Base-by-base conservation (phyloP, 2,113 vertebrate genomes). In the Jacana jacana region DNA sequence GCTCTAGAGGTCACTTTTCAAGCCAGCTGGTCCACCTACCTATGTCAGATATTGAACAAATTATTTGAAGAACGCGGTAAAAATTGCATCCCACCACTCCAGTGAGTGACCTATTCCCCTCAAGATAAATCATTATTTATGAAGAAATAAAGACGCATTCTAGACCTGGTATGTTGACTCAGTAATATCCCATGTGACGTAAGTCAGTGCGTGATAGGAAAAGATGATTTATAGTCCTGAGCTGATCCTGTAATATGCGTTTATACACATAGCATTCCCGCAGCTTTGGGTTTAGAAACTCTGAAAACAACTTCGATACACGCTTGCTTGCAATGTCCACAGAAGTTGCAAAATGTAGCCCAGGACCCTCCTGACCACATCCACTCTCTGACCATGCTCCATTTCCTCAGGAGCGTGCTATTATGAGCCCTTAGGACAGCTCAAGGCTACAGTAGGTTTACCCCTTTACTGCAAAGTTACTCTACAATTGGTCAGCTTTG, bases 341-440 rank as follows among this genome's bases (percentile, higher is more conserved):
- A 14, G 5, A 35, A 51, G 66, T 69, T 35, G 10, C 27, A 15
- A 31, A 31, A 27, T 3, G 12, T 17, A 13, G n/a, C 30, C 48
- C 52, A 19, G 60, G 46, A 42, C 23, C 39, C 27, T 49, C 79
- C n/a, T 27, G 52, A 22, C 6, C 65, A 17, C 13, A 5, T 31
- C 22, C 46, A 7, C 33, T 27, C 37, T 27, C 64, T 48, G 42
- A 3, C 17, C 10, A 0, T 19, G 30, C 69, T 39, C n/a, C 5
- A 0, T n/a, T 54, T 66, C n/a, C 40, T 33, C 40, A n/a, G 72
- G 35, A 42, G 12, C 33, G 5, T 0, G 1, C 1, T 1, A 17
- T 7, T n/a, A 31, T 12, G 37, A 91, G n/a, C 49, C 44, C 18
- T 39, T 14, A 58, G 70, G 12, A 58, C 51, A 82, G 28, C 52